Conservation (phyloP, 1,140 invertebrate genomes). For the Bombus cullumanus region DNA sequence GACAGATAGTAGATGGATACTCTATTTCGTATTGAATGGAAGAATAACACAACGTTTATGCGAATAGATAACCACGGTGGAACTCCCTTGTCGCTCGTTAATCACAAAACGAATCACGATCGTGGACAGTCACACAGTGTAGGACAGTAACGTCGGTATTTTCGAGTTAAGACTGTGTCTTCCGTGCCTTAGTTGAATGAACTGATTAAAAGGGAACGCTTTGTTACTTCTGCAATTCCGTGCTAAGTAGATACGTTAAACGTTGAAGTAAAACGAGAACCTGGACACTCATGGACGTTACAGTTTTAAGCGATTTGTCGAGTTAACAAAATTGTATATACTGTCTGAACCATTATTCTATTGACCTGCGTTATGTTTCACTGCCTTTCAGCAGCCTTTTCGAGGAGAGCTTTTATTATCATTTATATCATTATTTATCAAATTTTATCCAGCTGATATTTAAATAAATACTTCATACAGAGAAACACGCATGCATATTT, state of each 20-base stretch:
- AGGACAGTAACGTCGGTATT: neutral
- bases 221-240: neutral
- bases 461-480: no score
- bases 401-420: no score
- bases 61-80: neutral
- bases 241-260: neutral
- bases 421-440: no score
- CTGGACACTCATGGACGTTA: neutral
- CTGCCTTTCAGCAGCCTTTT: no score
- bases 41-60: neutral
- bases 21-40: neutral
- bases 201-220: constrained; percentile 2
- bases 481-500: no score
- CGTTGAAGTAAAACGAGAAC: neutral
- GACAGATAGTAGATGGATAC: neutral
- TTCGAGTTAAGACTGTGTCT: neutral
- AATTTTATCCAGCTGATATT: no score
- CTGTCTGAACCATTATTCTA: no score
- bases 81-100: neutral
- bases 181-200: neutral
- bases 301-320: neutral
- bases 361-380: no score
- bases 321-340: no score
- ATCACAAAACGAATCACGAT: constrained; percentile 1
- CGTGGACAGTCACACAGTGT: neutral